phyloP scores from a whole-genome alignment of 2,113 vertebrate genomes.

The Vanacampus margaritifer region DNA sequence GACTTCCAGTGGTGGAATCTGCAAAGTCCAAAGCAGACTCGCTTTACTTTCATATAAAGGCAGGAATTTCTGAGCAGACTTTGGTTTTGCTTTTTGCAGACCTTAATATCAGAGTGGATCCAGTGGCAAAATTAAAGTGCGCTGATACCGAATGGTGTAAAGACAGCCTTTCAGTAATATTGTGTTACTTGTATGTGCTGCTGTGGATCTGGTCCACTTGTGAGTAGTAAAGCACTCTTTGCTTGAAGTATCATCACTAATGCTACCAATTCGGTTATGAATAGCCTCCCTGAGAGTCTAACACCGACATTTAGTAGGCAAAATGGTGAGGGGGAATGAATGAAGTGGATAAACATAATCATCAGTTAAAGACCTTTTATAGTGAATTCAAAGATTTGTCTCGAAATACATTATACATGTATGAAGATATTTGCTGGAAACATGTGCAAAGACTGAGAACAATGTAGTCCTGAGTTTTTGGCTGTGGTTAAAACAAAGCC shows the following conservation, averaged over 20 bases:
- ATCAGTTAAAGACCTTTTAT: too few species aligned
- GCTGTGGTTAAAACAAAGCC: too few species aligned
- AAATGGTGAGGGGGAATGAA: slow-evolving; percentile 42
- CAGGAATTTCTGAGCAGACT: neutral
- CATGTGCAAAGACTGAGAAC: too few species aligned
- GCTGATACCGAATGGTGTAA: neutral
- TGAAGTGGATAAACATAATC: neutral
- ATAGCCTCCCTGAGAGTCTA: slow-evolving; percentile 52
- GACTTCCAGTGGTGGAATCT: neutral
- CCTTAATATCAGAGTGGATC: neutral
- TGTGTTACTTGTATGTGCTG: slow-evolving; percentile 54
- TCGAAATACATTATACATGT: too few species aligned
- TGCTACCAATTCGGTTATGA: slow-evolving; percentile 65
- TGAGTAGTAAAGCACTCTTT: slow-evolving; percentile 34
- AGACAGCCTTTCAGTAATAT: slow-evolving; percentile 23
- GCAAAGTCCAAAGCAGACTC: neutral
- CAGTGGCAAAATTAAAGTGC: neutral
- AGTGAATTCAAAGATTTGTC: too few species aligned
- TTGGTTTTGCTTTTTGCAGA: neutral
- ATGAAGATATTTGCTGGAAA: too few species aligned
- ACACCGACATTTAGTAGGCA: slow-evolving; percentile 47
- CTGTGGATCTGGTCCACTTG: slow-evolving; percentile 51
- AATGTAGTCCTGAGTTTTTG: too few species aligned
- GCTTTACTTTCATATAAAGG: neutral
- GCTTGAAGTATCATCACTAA: slow-evolving; percentile 56